Conservation (phyloP, 2,797 vertebrate species). For the Furcifer pardalis region DNA sequence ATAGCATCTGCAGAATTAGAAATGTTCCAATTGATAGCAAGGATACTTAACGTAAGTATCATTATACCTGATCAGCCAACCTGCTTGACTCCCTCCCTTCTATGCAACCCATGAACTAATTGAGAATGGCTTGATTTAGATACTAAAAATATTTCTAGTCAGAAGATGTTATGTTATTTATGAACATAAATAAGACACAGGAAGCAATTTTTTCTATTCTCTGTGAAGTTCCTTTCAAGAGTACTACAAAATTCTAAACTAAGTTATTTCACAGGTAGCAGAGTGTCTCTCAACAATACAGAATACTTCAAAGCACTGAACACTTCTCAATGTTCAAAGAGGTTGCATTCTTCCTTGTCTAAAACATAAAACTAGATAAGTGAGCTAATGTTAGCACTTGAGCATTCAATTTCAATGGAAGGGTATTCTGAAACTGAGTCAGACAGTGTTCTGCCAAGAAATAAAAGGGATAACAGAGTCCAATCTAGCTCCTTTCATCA, state of each 20-base stretch:
- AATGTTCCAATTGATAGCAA: neutral
- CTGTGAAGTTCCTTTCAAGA: slow-evolving; percentile 16
- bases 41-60: neutral
- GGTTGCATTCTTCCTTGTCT: neutral
- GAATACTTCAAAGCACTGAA: slow-evolving; percentile 25
- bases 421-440: slow-evolving; percentile 34
- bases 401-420: slow-evolving; percentile 5
- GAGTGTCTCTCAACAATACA: neutral
- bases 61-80: neutral
- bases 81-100: neutral
- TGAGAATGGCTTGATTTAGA: neutral
- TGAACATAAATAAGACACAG: slow-evolving; percentile 12
- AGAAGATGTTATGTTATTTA: too few relatives aligned
- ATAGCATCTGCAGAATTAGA: too few relatives aligned
- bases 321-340: neutral
- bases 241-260: slow-evolving; percentile 27
- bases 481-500: slow-evolving; percentile 18
- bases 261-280: slow-evolving; percentile 23
- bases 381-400: slow-evolving; percentile 24
- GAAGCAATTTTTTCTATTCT: neutral
- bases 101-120: neutral
- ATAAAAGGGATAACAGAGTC: slow-evolving; percentile 6
- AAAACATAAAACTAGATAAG: slow-evolving; percentile 11
- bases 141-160: neutral
- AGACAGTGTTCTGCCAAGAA: slow-evolving; percentile 13